Conservation (phyloP, 2,888 invertebrate genomes). For the Mesoligia furuncula region DNA sequence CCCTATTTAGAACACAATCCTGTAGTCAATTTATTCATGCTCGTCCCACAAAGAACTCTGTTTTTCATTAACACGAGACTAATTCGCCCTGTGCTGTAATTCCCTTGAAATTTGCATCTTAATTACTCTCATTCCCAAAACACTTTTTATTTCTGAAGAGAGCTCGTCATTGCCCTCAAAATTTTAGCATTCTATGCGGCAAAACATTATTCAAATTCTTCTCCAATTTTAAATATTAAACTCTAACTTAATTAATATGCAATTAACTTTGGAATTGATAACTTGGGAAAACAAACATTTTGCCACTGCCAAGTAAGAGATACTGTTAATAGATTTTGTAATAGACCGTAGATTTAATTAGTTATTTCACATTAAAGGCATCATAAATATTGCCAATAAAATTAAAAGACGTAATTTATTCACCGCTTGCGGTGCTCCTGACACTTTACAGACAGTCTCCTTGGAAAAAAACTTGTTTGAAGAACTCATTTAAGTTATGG, state of each 20-base stretch:
- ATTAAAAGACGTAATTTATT: constrained; percentile 68
- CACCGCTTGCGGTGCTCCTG: constrained; percentile 56
- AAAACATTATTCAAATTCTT: constrained; percentile 74
- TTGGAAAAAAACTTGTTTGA: constrained; percentile 47
- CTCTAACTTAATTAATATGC: constrained; percentile 69
- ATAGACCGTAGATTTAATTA: constrained; percentile 29
- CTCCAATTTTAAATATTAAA: constrained; percentile 69
- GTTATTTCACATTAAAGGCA: constrained; percentile 36
- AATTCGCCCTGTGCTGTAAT: constrained; percentile 64
- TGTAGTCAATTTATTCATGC: constrained; percentile 61
- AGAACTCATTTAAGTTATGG: constrained; percentile 67
- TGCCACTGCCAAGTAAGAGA: background rate
- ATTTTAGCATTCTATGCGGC: constrained; percentile 63
- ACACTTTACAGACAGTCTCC: constrained; percentile 64
- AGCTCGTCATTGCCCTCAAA: constrained; percentile 49
- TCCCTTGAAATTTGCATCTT: constrained; percentile 66
- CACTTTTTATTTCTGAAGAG: constrained; percentile 63
- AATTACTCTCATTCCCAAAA: constrained; percentile 64
- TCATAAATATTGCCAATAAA: constrained; percentile 53
- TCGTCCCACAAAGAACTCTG: constrained; percentile 60
- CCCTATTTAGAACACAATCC: constrained; percentile 20
- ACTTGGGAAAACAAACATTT: constrained; percentile 40
- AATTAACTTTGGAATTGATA: constrained; percentile 66
- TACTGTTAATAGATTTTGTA: constrained; percentile 15
- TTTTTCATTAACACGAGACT: constrained; percentile 64